Evolutionary conservation across 2,113 vertebrate species (phyloP).

Genomic region (Microtus oregoni): DNA sequence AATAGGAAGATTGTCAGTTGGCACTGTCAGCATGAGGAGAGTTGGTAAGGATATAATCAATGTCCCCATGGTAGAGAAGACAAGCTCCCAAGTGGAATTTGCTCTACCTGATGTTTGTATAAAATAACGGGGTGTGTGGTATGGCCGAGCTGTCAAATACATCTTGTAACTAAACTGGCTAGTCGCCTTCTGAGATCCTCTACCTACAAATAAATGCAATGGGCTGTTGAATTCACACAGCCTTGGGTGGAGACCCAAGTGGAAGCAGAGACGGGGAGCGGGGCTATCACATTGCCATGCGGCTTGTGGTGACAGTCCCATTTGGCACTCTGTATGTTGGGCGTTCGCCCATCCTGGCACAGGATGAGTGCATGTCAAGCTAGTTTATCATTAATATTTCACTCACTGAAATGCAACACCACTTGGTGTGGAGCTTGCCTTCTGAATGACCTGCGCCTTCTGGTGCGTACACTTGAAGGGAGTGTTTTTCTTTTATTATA

Average conservation of each 20-base stretch:
- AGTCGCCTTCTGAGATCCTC: background rate
- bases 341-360: background rate
- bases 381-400: conserved; percentile 7
- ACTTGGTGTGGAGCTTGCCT: background rate
- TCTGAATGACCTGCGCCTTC: background rate
- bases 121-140: background rate
- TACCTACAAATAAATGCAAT: background rate
- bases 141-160: background rate
- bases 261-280: too few species aligned
- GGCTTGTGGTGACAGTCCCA: background rate
- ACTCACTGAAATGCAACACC: background rate
- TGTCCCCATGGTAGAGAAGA: background rate
- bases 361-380: background rate
- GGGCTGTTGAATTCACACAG: background rate
- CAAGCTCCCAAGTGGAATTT: background rate
- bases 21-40: background rate
- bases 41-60: background rate
- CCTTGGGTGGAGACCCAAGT: fast-evolving
- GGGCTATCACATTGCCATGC: background rate
- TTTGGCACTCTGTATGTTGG: background rate
- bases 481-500: conserved; percentile 23
- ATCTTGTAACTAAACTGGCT: background rate
- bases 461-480: background rate
- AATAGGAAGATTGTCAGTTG: background rate
- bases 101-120: background rate